A percentile compares a stretch with the other conserved stretches of the same genome.
These are phyloP conservation scores for Orthonychiurus folsomi DNA, from an alignment of 2,888 invertebrate genomes.

Conservation along the genomic window DNA sequence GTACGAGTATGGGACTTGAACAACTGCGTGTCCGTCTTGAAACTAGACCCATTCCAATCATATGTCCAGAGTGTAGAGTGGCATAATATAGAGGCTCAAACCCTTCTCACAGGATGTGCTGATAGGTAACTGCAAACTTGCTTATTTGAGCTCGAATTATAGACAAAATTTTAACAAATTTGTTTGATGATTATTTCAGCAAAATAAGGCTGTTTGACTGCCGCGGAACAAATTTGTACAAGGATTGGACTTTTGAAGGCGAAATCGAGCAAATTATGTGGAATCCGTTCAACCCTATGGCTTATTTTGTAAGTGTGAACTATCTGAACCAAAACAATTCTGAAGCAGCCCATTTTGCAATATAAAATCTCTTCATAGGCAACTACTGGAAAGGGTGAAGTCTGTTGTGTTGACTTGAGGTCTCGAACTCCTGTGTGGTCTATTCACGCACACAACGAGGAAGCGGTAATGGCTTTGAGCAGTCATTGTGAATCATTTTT, in stretches of 20 bases:
- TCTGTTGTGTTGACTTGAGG: slow-evolving; percentile 67
- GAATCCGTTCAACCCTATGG: slow-evolving; percentile 69
- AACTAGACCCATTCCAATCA: slow-evolving; percentile 63
- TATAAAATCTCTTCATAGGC: slow-evolving; percentile 43
- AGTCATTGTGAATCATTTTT: slow-evolving; percentile 47
- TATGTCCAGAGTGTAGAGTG: slow-evolving; percentile 78
- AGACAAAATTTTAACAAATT: too few relatives aligned
- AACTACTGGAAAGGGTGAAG: slow-evolving; percentile 52
- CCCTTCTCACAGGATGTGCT: slow-evolving; percentile 71
- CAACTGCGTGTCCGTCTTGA: slow-evolving; percentile 63
- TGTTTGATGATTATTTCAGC: slow-evolving; percentile 47
- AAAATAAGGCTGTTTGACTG: slow-evolving; percentile 72
- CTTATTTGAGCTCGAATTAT: slow-evolving; percentile 5
- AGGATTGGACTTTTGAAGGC: slow-evolving; percentile 62
- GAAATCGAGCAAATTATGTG: slow-evolving; percentile 82
- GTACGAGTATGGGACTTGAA: slow-evolving; percentile 88
- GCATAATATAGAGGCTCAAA: slow-evolving; percentile 74
- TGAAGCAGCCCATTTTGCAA: too few relatives aligned
- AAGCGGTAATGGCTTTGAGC: slow-evolving; percentile 56
- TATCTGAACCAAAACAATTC: too few relatives aligned
- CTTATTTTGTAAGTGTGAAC: slow-evolving; percentile 64
- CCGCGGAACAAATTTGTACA: slow-evolving; percentile 52
- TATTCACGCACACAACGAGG: slow-evolving; percentile 67
- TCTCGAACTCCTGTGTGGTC: slow-evolving; percentile 58
- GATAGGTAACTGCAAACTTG: slow-evolving; percentile 52